Evolutionary conservation across 2,797 vertebrate genomes (phyloP).

Genomic region (Cossypha heuglini): DNA sequence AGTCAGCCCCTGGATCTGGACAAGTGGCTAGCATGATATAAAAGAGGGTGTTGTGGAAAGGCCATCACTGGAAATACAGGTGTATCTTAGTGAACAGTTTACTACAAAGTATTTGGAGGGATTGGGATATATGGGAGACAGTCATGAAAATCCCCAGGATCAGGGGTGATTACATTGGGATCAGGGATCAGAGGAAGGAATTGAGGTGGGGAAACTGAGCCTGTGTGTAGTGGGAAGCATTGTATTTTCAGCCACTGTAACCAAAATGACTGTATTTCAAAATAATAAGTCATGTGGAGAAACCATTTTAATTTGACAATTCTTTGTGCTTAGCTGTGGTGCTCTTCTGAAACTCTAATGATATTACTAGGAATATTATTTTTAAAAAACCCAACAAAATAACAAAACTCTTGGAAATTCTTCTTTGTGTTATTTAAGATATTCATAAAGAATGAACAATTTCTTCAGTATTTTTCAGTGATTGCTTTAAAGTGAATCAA

Average conservation of each 20-base stretch:
- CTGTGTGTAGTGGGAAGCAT: background rate
- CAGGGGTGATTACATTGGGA: fast-evolving
- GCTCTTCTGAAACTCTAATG: background rate
- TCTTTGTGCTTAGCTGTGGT: background rate
- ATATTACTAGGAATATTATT: background rate
- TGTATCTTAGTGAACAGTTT: background rate
- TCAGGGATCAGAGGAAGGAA: background rate
- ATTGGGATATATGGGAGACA: background rate
- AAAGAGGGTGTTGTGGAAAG: background rate
- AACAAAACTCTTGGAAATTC: background rate
- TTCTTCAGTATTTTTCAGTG: background rate
- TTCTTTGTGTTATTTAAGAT: background rate
- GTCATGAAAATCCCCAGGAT: background rate
- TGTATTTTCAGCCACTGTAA: background rate
- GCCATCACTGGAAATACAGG: background rate
- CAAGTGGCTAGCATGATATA: background rate
- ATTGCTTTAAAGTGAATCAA: background rate
- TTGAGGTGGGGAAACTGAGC: background rate
- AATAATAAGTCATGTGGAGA: background rate
- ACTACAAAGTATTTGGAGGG: background rate
- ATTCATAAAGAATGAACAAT: background rate
- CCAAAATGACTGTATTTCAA: background rate
- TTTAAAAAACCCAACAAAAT: fast-evolving
- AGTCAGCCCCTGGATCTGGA: background rate
- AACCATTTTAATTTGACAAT: background rate